A percentile compares a stretch with the other conserved stretches of the same genome.
Conservation (phyloP, 2,888 invertebrate genomes). For the Lysandra bellargus region DNA sequence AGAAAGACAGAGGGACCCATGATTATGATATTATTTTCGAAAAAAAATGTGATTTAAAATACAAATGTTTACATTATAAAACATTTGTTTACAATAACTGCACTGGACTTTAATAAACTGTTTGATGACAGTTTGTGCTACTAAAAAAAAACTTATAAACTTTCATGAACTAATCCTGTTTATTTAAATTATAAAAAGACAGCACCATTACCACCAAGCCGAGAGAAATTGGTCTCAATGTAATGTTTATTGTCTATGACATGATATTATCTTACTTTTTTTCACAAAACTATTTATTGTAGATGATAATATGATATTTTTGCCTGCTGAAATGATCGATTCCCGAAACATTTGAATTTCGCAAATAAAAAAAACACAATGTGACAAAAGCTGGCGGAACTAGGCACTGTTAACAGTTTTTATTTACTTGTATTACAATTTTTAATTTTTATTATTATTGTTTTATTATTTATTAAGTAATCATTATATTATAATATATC, state of each 20-base stretch:
- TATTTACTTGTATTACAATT: background rate
- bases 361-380: background rate
- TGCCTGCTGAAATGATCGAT: background rate
- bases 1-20: background rate
- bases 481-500: no score
- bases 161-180: background rate
- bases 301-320: background rate
- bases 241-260: background rate
- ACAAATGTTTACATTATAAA: no score
- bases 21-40: no score
- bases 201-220: background rate
- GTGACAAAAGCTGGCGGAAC: conserved; percentile 5
- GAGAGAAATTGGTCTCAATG: background rate
- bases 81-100: no score
- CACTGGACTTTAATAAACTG: no score
- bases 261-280: background rate
- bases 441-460: no score
- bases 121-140: background rate
- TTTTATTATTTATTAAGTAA: no score
- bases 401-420: background rate
- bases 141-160: background rate
- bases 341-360: background rate
- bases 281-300: background rate
- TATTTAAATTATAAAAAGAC: background rate
- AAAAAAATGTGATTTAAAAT: no score